phyloP scores from a whole-genome alignment of 2,797 vertebrate genomes.

The Muraenolepis orangiensis region DNA sequence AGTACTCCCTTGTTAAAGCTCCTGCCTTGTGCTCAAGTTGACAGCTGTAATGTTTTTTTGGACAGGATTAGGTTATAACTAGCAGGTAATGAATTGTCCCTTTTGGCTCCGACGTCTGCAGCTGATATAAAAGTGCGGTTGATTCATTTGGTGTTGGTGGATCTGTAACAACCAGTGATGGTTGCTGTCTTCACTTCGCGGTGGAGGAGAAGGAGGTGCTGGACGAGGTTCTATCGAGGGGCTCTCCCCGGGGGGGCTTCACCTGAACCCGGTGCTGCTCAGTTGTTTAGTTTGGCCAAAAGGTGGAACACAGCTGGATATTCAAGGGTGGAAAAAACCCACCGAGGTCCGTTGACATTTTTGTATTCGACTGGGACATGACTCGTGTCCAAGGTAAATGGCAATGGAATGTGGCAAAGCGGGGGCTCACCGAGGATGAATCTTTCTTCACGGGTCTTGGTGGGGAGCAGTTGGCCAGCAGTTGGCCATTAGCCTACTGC shows the following conservation, averaged over 20 bases:
- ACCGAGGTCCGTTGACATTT: slow-evolving; percentile 44
- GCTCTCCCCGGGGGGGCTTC: slow-evolving; percentile 34
- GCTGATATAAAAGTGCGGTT: slow-evolving; percentile 39
- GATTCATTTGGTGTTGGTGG: slow-evolving; percentile 57
- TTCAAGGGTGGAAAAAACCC: slow-evolving; percentile 41
- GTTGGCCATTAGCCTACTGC: neutral
- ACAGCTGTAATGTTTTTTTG: slow-evolving; percentile 29
- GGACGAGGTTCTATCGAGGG: slow-evolving; percentile 28
- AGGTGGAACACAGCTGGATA: slow-evolving; percentile 39
- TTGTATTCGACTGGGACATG: slow-evolving; percentile 42
- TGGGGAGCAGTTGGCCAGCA: neutral
- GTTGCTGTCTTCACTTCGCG: slow-evolving; percentile 56
- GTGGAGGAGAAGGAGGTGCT: slow-evolving; percentile 11
- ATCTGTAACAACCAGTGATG: slow-evolving; percentile 47
- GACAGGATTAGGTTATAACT: slow-evolving; percentile 32
- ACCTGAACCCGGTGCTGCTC: slow-evolving; percentile 54
- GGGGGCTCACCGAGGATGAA: slow-evolving; percentile 11
- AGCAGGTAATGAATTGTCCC: slow-evolving; percentile 38
- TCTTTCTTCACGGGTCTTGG: slow-evolving; percentile 22
- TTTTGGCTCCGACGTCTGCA: slow-evolving; percentile 26
- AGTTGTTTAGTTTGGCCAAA: slow-evolving; percentile 62
- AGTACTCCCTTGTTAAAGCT: neutral
- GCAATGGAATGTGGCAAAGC: slow-evolving; percentile 32
- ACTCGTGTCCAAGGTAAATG: slow-evolving; percentile 47
- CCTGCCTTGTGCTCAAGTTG: slow-evolving; percentile 44